Evolutionary conservation across 2,113 vertebrate species (phyloP), one percentile per base, ranked within the genome.

Genomic region (Leptobrachium leishanense): DNA sequence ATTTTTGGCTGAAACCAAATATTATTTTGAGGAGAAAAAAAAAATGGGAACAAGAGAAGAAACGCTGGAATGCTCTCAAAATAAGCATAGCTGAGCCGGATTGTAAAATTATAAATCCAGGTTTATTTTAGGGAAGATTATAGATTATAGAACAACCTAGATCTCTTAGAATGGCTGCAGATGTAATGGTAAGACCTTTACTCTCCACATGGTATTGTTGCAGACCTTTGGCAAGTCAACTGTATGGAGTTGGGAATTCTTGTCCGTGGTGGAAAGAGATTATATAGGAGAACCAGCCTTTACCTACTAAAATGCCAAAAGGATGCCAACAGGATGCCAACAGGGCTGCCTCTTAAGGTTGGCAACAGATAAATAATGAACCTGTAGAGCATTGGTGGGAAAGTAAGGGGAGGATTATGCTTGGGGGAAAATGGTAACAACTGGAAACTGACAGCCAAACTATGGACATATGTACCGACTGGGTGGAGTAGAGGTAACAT

Each of bases 331-430:
- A 31, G 20, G 20, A 1, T 31, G 20, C 20, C 20, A 31, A 31
- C 20, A 31, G 20, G 20, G 20, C 20, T 31, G 20, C 20, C 57
- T 57, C 46, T 46, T 6, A 69, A 54, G 71, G 20, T n/a, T 69
- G 68, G 40, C 44, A 72, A 55, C 43, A 59, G 74, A 42, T 39
- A 20, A 5, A 20, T 7, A 3, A 39, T 6, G 9, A 46, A 70
- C 66, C 46, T 41, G 68, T 74, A 31, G 70, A 80, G 15, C 77
- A 46, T 67, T 64, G n/a, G 70, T 74, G 53, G 59, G 67, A 62
- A 65, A 42, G 75, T 59, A 62, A 53, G 43, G 69, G 82, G 41
- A 12, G 55, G 9, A 53, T 10, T 55, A 50, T 46, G 57, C 54
- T 65, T 40, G 5, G 2, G 68, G 41, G 68, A 44, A 53, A 31